phyloP scores from a whole-genome alignment of 2,113 vertebrate genomes.

The Sakesphorus luctuosus region DNA sequence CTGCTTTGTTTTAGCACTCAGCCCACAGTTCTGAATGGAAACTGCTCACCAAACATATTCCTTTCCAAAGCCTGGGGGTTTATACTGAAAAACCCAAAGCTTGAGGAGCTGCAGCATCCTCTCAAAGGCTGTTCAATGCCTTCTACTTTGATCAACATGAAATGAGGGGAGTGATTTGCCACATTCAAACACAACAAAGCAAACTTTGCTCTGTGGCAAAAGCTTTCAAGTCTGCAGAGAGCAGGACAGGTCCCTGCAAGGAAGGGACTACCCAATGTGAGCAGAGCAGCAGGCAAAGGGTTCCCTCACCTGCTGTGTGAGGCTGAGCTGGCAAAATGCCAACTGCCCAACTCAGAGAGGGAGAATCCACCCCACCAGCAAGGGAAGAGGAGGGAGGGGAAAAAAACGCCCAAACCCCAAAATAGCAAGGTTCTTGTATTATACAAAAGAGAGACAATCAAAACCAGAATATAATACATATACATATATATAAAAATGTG shows the following conservation, averaged over 20 bases:
- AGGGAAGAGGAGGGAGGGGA: too few species aligned
- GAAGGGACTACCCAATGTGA: not conserved
- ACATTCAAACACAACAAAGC: not conserved
- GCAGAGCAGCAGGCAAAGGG: not conserved
- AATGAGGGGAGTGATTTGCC: not conserved
- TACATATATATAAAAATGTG: too few species aligned
- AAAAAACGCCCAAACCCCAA: too few species aligned
- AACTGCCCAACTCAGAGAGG: too few species aligned
- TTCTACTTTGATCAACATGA: not conserved
- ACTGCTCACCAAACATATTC: not conserved
- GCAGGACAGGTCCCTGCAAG: not conserved
- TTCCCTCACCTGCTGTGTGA: too few species aligned
- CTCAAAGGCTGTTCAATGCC: not conserved
- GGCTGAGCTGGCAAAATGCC: too few species aligned
- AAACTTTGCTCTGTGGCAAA: not conserved
- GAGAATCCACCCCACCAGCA: too few species aligned
- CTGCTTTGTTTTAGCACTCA: not conserved
- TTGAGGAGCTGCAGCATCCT: not conserved
- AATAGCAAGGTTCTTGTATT: too few species aligned
- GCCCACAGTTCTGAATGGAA: not conserved
- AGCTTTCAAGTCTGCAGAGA: not conserved
- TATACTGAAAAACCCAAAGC: not conserved
- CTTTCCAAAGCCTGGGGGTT: not conserved
- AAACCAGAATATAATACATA: too few species aligned
- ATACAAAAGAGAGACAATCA: too few species aligned